Conservation (phyloP, 2,888 invertebrate genomes). For the Xestoiulus laeticollis region DNA sequence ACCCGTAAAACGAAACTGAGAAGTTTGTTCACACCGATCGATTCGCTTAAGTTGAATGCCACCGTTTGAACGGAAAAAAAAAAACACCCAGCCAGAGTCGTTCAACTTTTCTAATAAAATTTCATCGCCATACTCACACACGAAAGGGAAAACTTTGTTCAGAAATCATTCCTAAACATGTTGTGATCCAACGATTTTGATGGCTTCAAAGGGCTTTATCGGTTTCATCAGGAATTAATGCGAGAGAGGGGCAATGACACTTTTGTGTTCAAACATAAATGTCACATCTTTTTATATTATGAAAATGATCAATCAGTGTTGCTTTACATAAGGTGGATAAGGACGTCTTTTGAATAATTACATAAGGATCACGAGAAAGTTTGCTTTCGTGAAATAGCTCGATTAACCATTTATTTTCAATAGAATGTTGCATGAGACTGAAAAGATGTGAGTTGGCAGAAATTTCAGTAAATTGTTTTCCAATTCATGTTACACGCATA, state of each 20-base stretch:
- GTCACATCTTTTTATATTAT: not conserved
- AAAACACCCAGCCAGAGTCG: not conserved
- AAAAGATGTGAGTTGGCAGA: not conserved
- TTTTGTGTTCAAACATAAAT: not conserved
- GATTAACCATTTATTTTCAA: not conserved
- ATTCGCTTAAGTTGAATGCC: conserved; percentile 31
- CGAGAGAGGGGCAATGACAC: not conserved
- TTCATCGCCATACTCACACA: not conserved
- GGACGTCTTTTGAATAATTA: not conserved
- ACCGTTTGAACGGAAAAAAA: not conserved
- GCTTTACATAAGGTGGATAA: not conserved
- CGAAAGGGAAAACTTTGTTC: not conserved
- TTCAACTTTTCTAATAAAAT: conserved; percentile 10
- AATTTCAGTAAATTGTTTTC: not conserved
- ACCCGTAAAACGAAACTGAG: conserved; percentile 11
- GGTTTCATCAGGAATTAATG: conserved; percentile 1
- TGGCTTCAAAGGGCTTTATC: conserved; percentile 20
- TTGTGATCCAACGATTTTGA: conserved; percentile 12
- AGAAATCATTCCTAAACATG: not conserved
- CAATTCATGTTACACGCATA: not conserved
- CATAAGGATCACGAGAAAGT: not conserved
- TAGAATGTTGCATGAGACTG: not conserved
- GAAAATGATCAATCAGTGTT: not conserved
- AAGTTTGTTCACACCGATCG: conserved; percentile 37
- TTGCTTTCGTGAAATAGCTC: not conserved